Evolutionary conservation across 2,888 invertebrate genomes (phyloP).

Genomic region (Acanthosepion esculentum): DNA sequence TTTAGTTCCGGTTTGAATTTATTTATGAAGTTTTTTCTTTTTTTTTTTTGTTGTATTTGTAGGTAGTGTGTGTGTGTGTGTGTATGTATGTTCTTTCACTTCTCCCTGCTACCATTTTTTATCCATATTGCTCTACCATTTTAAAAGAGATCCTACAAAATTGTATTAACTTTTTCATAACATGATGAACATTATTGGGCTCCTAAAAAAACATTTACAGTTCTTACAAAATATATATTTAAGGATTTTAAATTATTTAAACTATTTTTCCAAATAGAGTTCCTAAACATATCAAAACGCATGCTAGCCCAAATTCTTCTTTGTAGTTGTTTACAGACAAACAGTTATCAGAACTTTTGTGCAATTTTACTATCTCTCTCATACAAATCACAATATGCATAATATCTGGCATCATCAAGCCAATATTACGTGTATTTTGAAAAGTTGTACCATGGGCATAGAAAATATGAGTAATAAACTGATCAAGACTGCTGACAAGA

Average conservation of each 20-base stretch:
- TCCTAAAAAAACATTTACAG: too few species aligned
- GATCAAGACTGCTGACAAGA: constrained; percentile 70
- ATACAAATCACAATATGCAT: constrained; percentile 78
- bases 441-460: constrained; percentile 65
- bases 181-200: too few species aligned
- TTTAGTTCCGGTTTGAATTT: too few species aligned
- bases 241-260: constrained; percentile 42
- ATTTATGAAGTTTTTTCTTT: too few species aligned
- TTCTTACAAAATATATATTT: too few species aligned
- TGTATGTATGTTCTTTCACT: too few species aligned
- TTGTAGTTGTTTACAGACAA: constrained; percentile 71
- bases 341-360: constrained; percentile 65
- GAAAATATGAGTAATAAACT: constrained; percentile 71
- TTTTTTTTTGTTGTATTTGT: too few species aligned
- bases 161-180: too few species aligned
- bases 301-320: constrained; percentile 71
- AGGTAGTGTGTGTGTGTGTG: too few species aligned
- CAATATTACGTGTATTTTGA: constrained; percentile 70
- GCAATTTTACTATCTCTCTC: constrained; percentile 69
- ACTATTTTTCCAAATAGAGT: constrained; percentile 64
- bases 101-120: too few species aligned
- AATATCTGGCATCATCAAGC: constrained; percentile 71
- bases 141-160: too few species aligned
- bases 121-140: too few species aligned
- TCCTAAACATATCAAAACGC: constrained; percentile 67